Evolutionary conservation across 2,113 vertebrate genomes (phyloP).

Genomic region (Baryphthengus martii): DNA sequence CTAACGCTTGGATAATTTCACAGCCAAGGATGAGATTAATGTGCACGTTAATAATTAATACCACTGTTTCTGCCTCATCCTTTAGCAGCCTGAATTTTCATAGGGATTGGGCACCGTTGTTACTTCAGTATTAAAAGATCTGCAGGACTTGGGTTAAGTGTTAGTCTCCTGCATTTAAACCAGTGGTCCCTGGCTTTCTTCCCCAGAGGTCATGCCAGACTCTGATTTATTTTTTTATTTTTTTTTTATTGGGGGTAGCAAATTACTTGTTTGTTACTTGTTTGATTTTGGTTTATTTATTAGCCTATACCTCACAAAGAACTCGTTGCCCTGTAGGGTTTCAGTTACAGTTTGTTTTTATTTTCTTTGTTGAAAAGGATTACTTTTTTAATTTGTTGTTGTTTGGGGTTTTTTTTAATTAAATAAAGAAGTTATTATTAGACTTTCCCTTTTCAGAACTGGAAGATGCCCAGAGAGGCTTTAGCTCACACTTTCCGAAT

Average conservation of each 20-base stretch:
- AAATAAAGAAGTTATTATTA: slow-evolving; percentile 8
- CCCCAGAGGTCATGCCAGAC: neutral
- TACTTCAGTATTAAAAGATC: neutral
- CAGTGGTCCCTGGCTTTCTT: neutral
- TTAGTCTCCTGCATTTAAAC: neutral
- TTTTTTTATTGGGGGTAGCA: neutral
- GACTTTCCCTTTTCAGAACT: slow-evolving; percentile 34
- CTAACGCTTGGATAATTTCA: neutral
- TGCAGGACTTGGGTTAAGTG: neutral
- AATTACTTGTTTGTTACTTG: neutral
- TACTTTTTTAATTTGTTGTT: neutral
- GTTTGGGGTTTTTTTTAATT: neutral
- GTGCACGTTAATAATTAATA: neutral
- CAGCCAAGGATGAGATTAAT: neutral
- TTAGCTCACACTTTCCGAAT: slow-evolving; percentile 21
- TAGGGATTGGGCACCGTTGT: neutral
- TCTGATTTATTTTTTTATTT: neutral
- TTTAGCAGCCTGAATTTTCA: neutral
- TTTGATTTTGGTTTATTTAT: neutral
- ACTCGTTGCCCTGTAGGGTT: neutral
- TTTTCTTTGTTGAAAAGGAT: neutral
- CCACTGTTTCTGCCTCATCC: neutral
- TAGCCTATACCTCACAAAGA: neutral
- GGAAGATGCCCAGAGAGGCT: neutral
- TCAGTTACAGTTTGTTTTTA: neutral